Percentiles rank a stretch among this genome's conserved stretches.
Evolutionary conservation across 2,113 vertebrate genomes (phyloP).

Genomic region (Xenotilapia flavipinnis): DNA sequence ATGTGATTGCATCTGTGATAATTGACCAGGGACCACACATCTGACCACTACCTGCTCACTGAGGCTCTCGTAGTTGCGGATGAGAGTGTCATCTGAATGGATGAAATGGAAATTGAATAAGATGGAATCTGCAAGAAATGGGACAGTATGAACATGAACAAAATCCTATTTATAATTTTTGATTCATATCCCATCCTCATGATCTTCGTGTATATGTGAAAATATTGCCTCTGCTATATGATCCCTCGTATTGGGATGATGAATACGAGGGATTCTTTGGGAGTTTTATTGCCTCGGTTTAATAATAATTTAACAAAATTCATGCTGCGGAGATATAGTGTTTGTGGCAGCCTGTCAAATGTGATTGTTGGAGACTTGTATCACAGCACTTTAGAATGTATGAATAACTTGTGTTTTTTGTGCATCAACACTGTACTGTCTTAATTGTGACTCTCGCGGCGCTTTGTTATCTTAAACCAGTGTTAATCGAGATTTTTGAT

Average conservation of each 20-base stretch:
- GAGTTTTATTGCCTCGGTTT: background rate
- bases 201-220: background rate
- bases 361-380: slow-evolving; percentile 13
- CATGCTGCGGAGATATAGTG: background rate
- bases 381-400: slow-evolving; percentile 27
- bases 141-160: background rate
- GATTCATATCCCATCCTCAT: background rate
- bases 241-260: background rate
- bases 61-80: background rate
- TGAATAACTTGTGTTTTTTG: background rate
- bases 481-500: background rate
- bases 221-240: background rate
- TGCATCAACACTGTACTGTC: slow-evolving; percentile 7
- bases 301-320: background rate
- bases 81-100: background rate
- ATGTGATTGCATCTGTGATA: background rate
- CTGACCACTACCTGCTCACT: background rate
- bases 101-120: background rate
- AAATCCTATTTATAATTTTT: background rate
- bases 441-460: background rate
- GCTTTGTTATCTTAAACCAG: background rate
- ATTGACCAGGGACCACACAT: slow-evolving; percentile 6
- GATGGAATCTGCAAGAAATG: background rate
- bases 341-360: background rate
- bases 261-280: background rate